These are phyloP conservation scores for Limenitis camilla DNA, from an alignment of 2,888 invertebrate species.

Conservation along the genomic window DNA sequence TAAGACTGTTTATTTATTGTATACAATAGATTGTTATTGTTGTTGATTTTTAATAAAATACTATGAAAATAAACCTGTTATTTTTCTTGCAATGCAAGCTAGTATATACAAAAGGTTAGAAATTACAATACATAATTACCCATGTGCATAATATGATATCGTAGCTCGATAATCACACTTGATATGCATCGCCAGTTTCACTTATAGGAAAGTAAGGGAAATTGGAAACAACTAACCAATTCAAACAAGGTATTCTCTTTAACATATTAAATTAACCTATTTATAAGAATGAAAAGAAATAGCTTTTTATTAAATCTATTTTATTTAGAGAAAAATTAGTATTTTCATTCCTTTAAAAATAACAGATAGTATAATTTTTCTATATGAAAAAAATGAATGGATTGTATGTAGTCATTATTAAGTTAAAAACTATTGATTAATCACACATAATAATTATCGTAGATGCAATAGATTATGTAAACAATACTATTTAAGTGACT, in stretches of 20 bases:
- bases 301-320: too few species aligned
- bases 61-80: conserved; percentile 9
- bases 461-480: conserved; percentile 6
- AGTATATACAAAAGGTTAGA: neutral
- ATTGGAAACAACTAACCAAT: conserved; percentile 19
- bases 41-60: conserved; percentile 32
- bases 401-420: too few species aligned
- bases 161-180: conserved; percentile 43
- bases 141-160: neutral
- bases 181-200: conserved; percentile 47
- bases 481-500: conserved; percentile 39
- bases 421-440: conserved; percentile 1
- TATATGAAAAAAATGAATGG: too few species aligned
- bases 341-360: too few species aligned
- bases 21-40: conserved; percentile 39
- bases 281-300: too few species aligned
- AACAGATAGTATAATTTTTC: too few species aligned
- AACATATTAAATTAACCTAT: neutral
- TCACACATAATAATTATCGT: neutral
- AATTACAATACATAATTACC: neutral
- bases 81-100: neutral
- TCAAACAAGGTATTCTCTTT: neutral
- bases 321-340: too few species aligned
- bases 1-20: conserved; percentile 37
- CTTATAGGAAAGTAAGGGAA: conserved; percentile 50